A percentile compares a stretch with the other conserved stretches of the same genome.
phyloP scores from a whole-genome alignment of 2,888 invertebrate genomes.

The Panopea generosa region DNA sequence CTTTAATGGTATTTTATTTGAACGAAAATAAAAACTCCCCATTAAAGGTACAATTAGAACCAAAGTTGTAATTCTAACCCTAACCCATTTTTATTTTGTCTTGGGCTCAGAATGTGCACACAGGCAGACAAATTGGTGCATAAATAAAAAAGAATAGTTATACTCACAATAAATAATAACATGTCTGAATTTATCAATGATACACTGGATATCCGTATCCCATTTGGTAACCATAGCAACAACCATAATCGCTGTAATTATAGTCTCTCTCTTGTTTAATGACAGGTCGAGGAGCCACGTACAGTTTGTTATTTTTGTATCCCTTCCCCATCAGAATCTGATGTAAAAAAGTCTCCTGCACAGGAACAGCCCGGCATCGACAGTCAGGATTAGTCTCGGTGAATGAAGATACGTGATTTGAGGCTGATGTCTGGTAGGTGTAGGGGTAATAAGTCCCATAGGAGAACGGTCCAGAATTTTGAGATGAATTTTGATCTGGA shows the following conservation, averaged over 20 bases:
- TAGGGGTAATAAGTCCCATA: conserved; percentile 55
- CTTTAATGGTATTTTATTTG: too few relatives aligned
- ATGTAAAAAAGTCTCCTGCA: conserved; percentile 76
- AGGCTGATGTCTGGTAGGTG: conserved; percentile 1
- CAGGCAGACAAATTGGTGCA: too few relatives aligned
- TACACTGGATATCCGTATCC: conserved; percentile 36
- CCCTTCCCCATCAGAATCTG: conserved; percentile 79
- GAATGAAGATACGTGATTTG: background rate
- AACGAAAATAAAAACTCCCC: too few relatives aligned
- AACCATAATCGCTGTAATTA: conserved; percentile 59
- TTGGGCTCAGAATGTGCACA: too few relatives aligned
- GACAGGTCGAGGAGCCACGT: conserved; percentile 56
- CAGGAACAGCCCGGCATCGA: conserved; percentile 62
- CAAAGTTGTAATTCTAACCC: too few relatives aligned
- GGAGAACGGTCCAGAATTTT: conserved; percentile 44
- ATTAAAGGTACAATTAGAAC: too few relatives aligned
- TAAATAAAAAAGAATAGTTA: too few relatives aligned
- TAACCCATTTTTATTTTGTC: too few relatives aligned
- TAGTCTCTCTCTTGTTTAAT: conserved; percentile 67
- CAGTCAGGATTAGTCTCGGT: conserved; percentile 53
- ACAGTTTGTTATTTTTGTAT: conserved; percentile 74
- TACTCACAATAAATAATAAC: too few relatives aligned
- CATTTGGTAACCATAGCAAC: conserved; percentile 62
- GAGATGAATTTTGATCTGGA: conserved; percentile 22
- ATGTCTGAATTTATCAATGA: too few relatives aligned